A percentile compares a stretch with the other conserved stretches of the same genome.
Conservation (phyloP, 2,888 invertebrate species). For the Syrphus vitripennis region DNA sequence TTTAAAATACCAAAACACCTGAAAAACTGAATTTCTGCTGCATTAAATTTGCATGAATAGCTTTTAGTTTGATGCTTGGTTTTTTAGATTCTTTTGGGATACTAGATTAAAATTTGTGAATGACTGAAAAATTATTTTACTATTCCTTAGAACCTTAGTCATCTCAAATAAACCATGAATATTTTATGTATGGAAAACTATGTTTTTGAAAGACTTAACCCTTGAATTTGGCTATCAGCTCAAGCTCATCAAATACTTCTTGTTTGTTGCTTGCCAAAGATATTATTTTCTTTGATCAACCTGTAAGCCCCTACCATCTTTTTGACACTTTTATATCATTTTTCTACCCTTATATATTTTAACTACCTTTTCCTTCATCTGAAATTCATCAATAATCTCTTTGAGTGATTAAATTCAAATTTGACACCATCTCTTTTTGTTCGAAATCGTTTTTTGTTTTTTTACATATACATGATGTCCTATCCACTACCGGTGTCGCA, state of each 20-base stretch:
- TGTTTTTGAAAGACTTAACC: neutral
- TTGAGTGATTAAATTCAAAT: slow-evolving; percentile 45
- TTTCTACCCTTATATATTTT: neutral
- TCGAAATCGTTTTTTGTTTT: too few relatives aligned
- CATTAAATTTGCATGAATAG: neutral
- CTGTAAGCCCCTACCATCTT: neutral
- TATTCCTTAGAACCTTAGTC: neutral
- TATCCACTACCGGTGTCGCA: neutral
- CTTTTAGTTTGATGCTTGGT: neutral
- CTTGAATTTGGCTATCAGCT: neutral
- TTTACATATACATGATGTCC: neutral
- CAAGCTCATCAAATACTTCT: neutral
- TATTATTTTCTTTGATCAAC: neutral
- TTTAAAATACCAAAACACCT: neutral
- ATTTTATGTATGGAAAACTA: slow-evolving; percentile 9
- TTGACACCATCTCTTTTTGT: slow-evolving; percentile 19
- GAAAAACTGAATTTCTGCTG: neutral
- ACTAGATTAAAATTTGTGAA: neutral
- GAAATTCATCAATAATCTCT: slow-evolving; percentile 28
- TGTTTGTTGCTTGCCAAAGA: neutral
- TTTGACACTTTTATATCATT: neutral
- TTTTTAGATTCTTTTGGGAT: neutral
- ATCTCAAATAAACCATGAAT: slow-evolving; percentile 1
- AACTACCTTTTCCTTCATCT: neutral
- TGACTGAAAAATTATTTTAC: neutral